These are phyloP conservation scores for Ceratina australensis DNA, from an alignment of 1,140 invertebrate genomes.

Conservation along the genomic window DNA sequence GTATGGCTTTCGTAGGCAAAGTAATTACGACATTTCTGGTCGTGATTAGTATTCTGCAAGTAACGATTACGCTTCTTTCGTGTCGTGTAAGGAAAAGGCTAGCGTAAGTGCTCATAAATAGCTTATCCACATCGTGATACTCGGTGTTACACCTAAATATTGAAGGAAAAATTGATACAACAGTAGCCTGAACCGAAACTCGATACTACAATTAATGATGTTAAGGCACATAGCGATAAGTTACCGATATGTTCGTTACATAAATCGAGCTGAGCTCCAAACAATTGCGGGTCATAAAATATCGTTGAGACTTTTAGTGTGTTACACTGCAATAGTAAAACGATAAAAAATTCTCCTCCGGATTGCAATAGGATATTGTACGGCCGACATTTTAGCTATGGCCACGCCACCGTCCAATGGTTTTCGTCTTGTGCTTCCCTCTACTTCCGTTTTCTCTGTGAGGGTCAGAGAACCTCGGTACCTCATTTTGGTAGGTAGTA, in stretches of 20 bases:
- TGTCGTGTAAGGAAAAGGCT: too few species aligned
- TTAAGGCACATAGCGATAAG: too few species aligned
- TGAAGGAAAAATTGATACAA: too few species aligned
- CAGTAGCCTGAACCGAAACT: too few species aligned
- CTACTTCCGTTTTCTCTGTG: conserved; percentile 13
- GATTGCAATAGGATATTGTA: background rate
- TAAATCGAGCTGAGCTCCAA: too few species aligned
- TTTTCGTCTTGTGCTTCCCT: conserved; percentile 22
- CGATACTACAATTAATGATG: too few species aligned
- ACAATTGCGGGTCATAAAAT: background rate
- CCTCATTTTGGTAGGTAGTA: background rate
- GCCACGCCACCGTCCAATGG: conserved; percentile 26
- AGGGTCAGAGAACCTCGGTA: conserved; percentile 5
- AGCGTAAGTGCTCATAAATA: too few species aligned
- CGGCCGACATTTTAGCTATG: conserved; percentile 29
- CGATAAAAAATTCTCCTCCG: background rate
- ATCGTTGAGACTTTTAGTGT: background rate
- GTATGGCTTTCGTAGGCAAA: background rate
- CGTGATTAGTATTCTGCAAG: background rate
- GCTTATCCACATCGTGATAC: too few species aligned
- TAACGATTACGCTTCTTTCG: background rate
- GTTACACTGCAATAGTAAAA: background rate
- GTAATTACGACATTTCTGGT: background rate
- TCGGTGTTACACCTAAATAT: too few species aligned
- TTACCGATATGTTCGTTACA: too few species aligned